A percentile compares a stretch with the other conserved stretches of the same genome.
Evolutionary conservation across 92 coral and sea anemone genomes (phyloP).

Genomic region (Blastomussa wellsi): DNA sequence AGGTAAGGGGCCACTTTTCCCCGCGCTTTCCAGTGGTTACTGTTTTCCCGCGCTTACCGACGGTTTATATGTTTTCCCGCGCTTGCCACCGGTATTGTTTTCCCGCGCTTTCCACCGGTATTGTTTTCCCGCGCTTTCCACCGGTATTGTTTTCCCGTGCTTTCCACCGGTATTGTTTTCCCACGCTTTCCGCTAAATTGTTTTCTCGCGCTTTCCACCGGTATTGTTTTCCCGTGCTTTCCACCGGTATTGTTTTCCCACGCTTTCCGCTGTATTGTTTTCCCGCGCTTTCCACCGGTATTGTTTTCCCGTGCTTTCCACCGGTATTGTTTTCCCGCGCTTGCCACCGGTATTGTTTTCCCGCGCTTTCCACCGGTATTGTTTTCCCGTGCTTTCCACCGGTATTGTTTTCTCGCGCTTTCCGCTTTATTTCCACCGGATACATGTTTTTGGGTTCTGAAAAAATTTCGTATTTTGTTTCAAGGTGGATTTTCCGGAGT

Average conservation of each 20-base stretch:
- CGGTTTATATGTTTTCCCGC: neutral
- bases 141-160: too few relatives aligned
- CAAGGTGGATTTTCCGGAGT: slow-evolving; percentile 81
- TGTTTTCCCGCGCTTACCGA: neutral
- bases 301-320: too few relatives aligned
- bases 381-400: neutral
- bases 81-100: neutral
- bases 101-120: neutral
- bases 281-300: neutral
- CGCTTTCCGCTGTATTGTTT: neutral
- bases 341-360: too few relatives aligned
- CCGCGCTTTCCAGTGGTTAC: neutral
- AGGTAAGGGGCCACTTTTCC: slow-evolving; percentile 52
- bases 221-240: neutral
- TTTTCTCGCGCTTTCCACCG: neutral
- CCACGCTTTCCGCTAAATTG: neutral
- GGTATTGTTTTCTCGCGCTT: neutral
- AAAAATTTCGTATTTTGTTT: neutral
- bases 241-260: neutral
- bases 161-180: neutral
- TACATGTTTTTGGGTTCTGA: too few relatives aligned
- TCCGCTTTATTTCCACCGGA: too few relatives aligned
- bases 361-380: neutral
- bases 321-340: neutral
- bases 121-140: too few relatives aligned